These are phyloP conservation scores for Phalloptychus januarius DNA, from an alignment of 2,797 vertebrate genomes.

Conservation along the genomic window DNA sequence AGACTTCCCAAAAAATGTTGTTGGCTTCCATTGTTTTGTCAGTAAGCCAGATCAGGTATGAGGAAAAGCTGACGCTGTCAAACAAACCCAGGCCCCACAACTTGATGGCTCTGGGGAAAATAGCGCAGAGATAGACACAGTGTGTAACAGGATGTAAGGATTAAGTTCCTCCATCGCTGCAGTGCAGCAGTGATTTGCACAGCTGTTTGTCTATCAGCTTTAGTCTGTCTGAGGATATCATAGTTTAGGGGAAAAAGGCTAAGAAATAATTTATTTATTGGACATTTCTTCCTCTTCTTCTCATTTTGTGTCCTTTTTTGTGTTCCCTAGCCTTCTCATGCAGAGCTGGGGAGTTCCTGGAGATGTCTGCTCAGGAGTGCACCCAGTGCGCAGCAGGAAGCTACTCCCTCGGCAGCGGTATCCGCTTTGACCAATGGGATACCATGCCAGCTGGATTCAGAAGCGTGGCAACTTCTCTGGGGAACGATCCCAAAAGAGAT, in stretches of 20 bases:
- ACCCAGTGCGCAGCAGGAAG: constrained; percentile 92
- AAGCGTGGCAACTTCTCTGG: constrained; percentile 88
- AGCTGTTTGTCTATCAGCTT: constrained; percentile 16
- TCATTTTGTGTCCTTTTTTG: background rate
- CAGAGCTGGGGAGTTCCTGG: constrained; percentile 91
- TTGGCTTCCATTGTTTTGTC: constrained; percentile 17
- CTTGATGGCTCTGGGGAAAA: constrained; percentile 11
- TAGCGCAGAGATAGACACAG: constrained; percentile 29
- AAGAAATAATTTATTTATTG: background rate
- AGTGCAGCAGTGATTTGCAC: constrained; percentile 24
- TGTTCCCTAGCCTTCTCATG: constrained; percentile 90
- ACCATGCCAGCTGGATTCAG: constrained; percentile 92
- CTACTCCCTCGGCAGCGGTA: constrained; percentile 94
- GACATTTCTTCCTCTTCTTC: background rate
- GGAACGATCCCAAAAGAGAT: constrained; percentile 75
- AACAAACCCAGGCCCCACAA: constrained; percentile 3
- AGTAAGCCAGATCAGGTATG: constrained; percentile 39
- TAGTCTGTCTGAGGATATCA: constrained; percentile 3
- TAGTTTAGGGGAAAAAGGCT: background rate
- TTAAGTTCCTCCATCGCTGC: constrained; percentile 33
- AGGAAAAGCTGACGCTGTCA: constrained; percentile 42
- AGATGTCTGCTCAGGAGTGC: constrained; percentile 95
- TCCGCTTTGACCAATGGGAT: constrained; percentile 97
- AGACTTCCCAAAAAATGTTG: background rate
- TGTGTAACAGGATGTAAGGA: constrained; percentile 60